These are phyloP conservation scores for Scortum barcoo DNA, from an alignment of 2,113 vertebrate genomes.

Conservation along the genomic window DNA sequence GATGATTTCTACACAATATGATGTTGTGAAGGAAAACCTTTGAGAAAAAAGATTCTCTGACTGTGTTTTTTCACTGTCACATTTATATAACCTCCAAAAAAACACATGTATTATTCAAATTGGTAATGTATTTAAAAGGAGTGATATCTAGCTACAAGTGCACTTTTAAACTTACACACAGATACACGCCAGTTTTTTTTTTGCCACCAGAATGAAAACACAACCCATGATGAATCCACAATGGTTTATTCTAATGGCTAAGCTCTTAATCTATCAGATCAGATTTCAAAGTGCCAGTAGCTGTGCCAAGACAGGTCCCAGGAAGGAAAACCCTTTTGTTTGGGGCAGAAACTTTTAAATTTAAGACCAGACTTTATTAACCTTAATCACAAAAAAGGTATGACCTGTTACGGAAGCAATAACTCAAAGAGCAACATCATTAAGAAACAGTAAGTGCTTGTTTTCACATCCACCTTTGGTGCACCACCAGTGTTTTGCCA, in stretches of 20 bases:
- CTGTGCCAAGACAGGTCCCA: conserved; percentile 77
- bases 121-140: conserved; percentile 15
- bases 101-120: background rate
- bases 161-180: conserved; percentile 17
- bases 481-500: conserved; percentile 62
- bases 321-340: conserved; percentile 77
- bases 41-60: conserved; percentile 49
- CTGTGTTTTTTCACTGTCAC: conserved; percentile 39
- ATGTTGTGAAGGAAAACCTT: conserved; percentile 65
- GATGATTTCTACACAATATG: conserved; percentile 81
- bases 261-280: conserved; percentile 81
- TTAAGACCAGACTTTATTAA: conserved; percentile 67
- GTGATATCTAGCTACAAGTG: conserved; percentile 17
- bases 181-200: conserved; percentile 34
- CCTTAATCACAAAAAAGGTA: conserved; percentile 26
- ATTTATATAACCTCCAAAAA: conserved; percentile 10
- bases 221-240: conserved; percentile 67
- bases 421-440: conserved; percentile 61
- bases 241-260: conserved; percentile 80
- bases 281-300: conserved; percentile 78
- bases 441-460: conserved; percentile 67
- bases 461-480: conserved; percentile 69
- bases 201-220: conserved; percentile 47
- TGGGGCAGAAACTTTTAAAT: conserved; percentile 61
- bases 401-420: conserved; percentile 59